Conservation (phyloP, 2,797 vertebrate genomes). For the Trichosurus vulpecula region DNA sequence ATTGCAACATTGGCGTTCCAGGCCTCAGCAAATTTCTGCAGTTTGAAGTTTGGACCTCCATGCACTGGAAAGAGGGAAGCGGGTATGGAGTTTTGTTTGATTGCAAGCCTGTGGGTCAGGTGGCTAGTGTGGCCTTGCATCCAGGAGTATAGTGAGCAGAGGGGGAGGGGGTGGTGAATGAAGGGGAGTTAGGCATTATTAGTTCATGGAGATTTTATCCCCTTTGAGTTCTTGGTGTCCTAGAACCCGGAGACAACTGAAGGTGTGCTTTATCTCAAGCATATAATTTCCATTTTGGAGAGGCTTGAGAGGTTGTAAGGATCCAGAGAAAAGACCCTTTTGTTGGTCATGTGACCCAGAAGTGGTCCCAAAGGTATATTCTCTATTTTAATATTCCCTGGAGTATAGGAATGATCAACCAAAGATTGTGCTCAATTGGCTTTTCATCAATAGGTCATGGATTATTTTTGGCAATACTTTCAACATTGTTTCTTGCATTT, state of each 20-base stretch:
- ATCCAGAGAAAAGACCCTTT: background rate
- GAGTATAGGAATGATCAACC: conserved; percentile 40
- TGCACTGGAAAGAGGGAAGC: background rate
- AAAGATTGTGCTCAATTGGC: conserved; percentile 71
- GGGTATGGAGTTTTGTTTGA: background rate
- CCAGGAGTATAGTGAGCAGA: background rate
- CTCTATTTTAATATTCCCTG: conserved; percentile 63
- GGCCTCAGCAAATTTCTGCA: background rate
- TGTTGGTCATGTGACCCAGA: background rate
- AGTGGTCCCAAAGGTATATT: background rate
- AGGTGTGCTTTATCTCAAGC: background rate
- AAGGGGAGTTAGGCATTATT: background rate
- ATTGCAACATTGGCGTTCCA: background rate
- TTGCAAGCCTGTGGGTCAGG: background rate
- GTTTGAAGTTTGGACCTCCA: background rate
- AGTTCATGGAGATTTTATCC: background rate
- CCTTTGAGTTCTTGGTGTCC: background rate
- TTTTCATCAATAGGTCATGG: conserved; percentile 78
- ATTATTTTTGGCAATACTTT: conserved; percentile 74
- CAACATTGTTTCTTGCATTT: conserved; percentile 52
- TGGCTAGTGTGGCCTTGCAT: background rate
- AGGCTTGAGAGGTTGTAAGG: background rate
- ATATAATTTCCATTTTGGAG: background rate
- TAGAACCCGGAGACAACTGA: background rate
- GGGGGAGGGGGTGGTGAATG: background rate